Evolutionary conservation across 2,113 vertebrate genomes (phyloP).

Genomic region (Tachycineta bicolor): DNA sequence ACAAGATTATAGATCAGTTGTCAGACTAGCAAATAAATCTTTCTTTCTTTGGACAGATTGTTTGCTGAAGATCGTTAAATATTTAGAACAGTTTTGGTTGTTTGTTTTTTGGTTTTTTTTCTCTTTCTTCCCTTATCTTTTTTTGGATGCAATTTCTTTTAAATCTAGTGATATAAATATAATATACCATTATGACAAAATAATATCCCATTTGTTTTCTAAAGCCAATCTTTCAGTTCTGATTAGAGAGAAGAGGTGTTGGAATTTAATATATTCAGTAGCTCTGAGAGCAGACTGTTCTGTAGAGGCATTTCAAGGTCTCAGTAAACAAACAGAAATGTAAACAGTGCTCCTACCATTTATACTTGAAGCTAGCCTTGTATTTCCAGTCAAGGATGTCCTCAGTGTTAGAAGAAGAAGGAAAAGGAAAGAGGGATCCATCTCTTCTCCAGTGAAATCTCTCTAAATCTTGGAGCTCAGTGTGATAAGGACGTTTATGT

Average conservation of each 20-base stretch:
- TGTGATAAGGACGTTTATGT: neutral
- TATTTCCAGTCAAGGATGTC: neutral
- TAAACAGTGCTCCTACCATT: neutral
- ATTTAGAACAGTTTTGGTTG: conserved; percentile 35
- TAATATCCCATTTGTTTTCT: conserved; percentile 62
- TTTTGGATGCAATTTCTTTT: conserved; percentile 39
- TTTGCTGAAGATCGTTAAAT: conserved; percentile 70
- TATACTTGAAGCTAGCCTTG: neutral
- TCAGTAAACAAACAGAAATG: neutral
- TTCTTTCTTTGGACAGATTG: conserved; percentile 59
- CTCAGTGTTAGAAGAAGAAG: neutral
- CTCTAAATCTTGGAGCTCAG: neutral
- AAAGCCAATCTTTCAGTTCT: conserved; percentile 47
- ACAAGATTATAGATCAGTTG: conserved; percentile 64
- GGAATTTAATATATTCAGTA: conserved; percentile 1
- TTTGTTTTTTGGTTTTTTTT: neutral
- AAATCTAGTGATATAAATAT: conserved; percentile 52
- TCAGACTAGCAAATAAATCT: conserved; percentile 49
- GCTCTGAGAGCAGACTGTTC: neutral
- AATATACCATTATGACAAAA: conserved; percentile 64
- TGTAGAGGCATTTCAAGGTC: neutral
- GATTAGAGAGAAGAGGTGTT: conserved; percentile 42
- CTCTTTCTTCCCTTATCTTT: neutral
- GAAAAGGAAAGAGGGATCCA: neutral
- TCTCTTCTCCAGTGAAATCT: neutral